Base-by-base conservation (phyloP, 2,113 vertebrate species). In the Dinomys branickii region DNA sequence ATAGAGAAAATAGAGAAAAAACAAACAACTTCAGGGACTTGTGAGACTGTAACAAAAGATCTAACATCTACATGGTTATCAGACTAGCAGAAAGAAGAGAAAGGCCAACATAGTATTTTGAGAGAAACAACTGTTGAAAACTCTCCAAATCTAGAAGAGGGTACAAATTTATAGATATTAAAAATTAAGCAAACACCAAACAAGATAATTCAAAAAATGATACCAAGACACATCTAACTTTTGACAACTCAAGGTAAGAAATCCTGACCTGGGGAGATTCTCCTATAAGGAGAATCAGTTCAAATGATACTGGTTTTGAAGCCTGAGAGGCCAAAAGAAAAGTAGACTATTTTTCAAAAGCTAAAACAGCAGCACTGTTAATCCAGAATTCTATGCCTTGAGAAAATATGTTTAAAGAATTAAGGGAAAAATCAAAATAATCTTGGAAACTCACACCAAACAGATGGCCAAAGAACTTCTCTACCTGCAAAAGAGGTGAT, bases 51-150 rank as follows among this genome's bases (percentile, higher is more conserved):
- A 88, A 65, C 38, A 85, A 67, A 90, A 92, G 38, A 56, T 26
- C 22, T n/a, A 65, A 82, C 9, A 82, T 82, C 14, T 54, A 11
- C 54, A 61, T 61, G 50, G 26, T 78, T 80, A 88, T 50, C 54
- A 77, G 69, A 85, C 47, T 88, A n/a, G 12, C 52, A n/a, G 22
- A 78, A 93, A 44, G 20, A 81, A 28, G 20, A 90, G 11, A 80
- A 80, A 89, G 19, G 56, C 52, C 52, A 71, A 35, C 38, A 63
- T 33, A 52, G 50, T 30, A 59, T 4, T 47, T 12, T 95, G 78
- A 75, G 41, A 95, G 41, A 95, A 95, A 88, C 24, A 59, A 80
- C 58, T 28, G 44, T 58, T 20, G 17, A 58, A 92, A 65, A 56
- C 11, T 50, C 19, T 44, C 13, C 41, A 24, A 28, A 69, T 69